A percentile compares a stretch with the other conserved stretches of the same genome.
Evolutionary conservation across 64 coral and sea anemone species (phyloP).

Genomic region (Pocillopora damicornis): DNA sequence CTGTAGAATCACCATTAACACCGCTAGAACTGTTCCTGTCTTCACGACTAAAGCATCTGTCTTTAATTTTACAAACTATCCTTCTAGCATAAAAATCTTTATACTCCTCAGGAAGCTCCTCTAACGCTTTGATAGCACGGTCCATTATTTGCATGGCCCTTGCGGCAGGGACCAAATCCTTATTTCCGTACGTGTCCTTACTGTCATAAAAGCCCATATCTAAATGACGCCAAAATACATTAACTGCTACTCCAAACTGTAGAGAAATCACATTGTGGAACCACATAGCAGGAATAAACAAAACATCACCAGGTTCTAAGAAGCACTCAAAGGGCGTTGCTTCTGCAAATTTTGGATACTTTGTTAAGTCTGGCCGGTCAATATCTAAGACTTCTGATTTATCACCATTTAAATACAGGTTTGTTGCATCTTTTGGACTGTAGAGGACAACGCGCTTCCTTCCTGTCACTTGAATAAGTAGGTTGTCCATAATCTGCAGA

Average conservation of each 20-base stretch:
- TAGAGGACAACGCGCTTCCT: slow-evolving; percentile 75
- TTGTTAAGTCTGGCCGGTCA: slow-evolving; percentile 65
- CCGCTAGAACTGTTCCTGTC: neutral
- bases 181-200: slow-evolving; percentile 87
- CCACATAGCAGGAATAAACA: slow-evolving; percentile 89
- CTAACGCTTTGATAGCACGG: slow-evolving; percentile 58
- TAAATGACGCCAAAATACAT: slow-evolving; percentile 95
- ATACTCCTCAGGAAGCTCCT: slow-evolving; percentile 78
- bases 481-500: slow-evolving; percentile 90
- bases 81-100: slow-evolving; percentile 91
- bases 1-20: neutral
- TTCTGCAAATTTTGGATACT: slow-evolving; percentile 66
- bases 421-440: slow-evolving; percentile 74
- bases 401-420: slow-evolving; percentile 85
- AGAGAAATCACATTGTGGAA: slow-evolving; percentile 90
- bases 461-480: slow-evolving; percentile 76
- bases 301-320: slow-evolving; percentile 73
- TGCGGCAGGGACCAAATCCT: slow-evolving; percentile 78
- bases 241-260: slow-evolving; percentile 89
- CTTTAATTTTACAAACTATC: slow-evolving; percentile 36
- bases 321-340: slow-evolving; percentile 56
- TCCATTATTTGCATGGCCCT: slow-evolving; percentile 89
- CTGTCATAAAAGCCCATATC: slow-evolving; percentile 54
- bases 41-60: slow-evolving; percentile 1
- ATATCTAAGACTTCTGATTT: slow-evolving; percentile 86